Evolutionary conservation across 1,140 invertebrate species (phyloP), one percentile per base, ranked within the genome.

Genomic region (Brachionus calyciflorus): DNA sequence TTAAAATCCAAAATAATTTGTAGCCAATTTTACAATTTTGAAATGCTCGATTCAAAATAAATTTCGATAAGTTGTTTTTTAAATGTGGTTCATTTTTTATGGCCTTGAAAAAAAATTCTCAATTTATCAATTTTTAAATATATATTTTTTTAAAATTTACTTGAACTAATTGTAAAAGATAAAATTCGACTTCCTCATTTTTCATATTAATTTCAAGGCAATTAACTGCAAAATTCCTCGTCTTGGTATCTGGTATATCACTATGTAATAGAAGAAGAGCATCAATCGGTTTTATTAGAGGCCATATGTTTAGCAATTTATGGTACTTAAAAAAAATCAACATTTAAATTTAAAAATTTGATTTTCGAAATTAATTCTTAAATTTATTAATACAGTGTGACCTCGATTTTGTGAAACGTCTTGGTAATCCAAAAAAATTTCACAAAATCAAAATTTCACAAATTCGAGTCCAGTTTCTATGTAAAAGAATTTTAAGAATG

Each of bases 81-180:
- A 96, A 86, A 85, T 95, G 95, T 44, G 92, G 91, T 84, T 99
- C 96, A 83, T 96, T 95, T 82, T 97, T 98, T 55, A 98, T 84
- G 1, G 93, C 94, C 85, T 88, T 30, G 2, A 24, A 44, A n/a
- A 37, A 68, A 48, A 48, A 37, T 1, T 65, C 14, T 33, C 2
- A 65, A 2, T 2, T 60, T 60, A 80, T 46, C 26, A 7, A 26
- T n/a, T n/a, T 1, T n/a, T 3, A 17, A 49, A 5, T 24, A 24
- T 5, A 17, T 19, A 55, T 60, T 19, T 14, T 14, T 19, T 9
- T 17, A 44, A 41, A 51, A n/a, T 55, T 41, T 70, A 87, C 88
- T 87, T 98, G 96, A 6, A 98, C 93, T 77, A 99, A 85, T 83
- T 98, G 95, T 5, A 98, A 86, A 6, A 98, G 85, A 80, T 88